Evolutionary conservation across 2,888 invertebrate genomes (phyloP), one percentile per base, ranked within the genome.

Genomic region (Trilocha varians): DNA sequence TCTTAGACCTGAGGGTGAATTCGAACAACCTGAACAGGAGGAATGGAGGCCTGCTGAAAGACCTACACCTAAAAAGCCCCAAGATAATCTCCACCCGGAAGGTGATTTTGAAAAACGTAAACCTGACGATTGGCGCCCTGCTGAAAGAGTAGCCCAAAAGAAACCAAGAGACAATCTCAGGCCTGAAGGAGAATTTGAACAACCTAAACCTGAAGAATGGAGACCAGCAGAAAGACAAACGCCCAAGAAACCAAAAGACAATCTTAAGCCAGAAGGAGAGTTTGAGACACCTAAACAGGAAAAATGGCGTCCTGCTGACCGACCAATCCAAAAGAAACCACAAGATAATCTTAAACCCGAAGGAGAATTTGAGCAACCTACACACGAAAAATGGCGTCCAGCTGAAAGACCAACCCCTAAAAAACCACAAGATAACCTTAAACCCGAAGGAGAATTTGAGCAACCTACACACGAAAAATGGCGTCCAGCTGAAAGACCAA

Each of bases 41-140:
- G 41, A 64, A 43, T 65, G 69, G 61, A 57, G 62, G 6, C 71
- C 68, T 5, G 69, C 68, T 16, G 76, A 71, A 34, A 48, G 62
- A 1, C 56, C 45, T 1, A 37, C 17, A 2, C 49, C 38, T 37
- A 60, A 42, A 14, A 71, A 57, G 46, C 87, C 86, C 0, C 51
- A 78, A 49, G 91, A 91, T 16, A 65, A 91, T 57, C 60, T 91
- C 0, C 70, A 65, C 45, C 86, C 88, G 0, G 88, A 87, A 62
- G 89, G 88, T 0, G 85, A 87, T 1, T 88, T 88, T 47, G 83
- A 84, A 11, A 54, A 53, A 4, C 57, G 52, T 0, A 48, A 48
- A 52, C 34, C 75, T 62, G 36, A 59, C 0, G 38, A 59, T 13
- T 62, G 59, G 59, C 57, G 53, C 1, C 64, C 64, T 1, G 65